Conservation (phyloP, 2,113 vertebrate genomes). For the Atlantisia rogersi region DNA sequence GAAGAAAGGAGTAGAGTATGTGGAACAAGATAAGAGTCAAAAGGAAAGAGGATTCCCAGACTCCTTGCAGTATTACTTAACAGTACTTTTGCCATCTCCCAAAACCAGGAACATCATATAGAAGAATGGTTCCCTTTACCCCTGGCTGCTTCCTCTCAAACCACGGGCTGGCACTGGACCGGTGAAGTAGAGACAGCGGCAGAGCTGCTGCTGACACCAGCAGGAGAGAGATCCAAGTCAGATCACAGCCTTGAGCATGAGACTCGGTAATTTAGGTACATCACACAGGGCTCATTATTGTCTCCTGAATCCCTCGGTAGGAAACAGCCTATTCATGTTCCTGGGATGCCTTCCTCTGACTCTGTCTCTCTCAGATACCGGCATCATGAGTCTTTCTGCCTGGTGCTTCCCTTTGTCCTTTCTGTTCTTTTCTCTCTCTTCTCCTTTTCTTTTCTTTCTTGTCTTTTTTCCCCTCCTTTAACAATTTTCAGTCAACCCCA, state of each 20-base stretch:
- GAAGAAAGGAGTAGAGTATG: neutral
- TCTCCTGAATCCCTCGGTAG: neutral
- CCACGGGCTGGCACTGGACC: accelerated
- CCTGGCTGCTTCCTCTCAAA: neutral
- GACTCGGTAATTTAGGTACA: neutral
- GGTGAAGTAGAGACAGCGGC: neutral
- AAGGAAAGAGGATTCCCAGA: neutral
- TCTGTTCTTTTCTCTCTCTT: neutral
- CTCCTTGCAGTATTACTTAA: neutral
- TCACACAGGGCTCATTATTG: neutral
- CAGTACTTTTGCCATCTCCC: neutral
- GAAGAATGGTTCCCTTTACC: neutral
- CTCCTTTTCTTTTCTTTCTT: neutral
- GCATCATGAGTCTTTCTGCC: neutral
- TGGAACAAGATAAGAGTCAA: neutral
- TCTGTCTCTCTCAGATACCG: neutral
- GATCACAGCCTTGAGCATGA: neutral
- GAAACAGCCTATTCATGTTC: neutral
- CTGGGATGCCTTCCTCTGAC: neutral
- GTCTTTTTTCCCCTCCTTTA: neutral
- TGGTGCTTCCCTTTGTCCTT: constrained; percentile 5
- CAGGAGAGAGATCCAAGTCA: neutral
- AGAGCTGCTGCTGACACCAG: neutral
- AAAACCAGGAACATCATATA: neutral
- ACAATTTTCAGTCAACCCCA: constrained; percentile 18